phyloP scores from a whole-genome alignment of 2,113 vertebrate genomes.

The Eubucco bourcierii region DNA sequence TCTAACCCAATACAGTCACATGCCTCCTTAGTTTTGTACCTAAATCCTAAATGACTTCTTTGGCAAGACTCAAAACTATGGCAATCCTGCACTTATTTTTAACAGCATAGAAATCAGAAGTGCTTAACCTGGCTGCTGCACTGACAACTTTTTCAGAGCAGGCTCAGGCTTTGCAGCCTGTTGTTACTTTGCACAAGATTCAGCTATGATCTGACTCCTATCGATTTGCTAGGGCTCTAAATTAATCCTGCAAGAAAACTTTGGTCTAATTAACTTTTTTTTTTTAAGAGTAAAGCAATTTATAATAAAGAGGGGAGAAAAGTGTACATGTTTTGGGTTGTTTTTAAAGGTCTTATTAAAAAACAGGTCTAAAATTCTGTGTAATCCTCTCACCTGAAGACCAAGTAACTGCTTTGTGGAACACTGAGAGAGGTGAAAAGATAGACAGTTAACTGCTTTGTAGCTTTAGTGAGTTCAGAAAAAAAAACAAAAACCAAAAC shows the following conservation, averaged over 20 bases:
- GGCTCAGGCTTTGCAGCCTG: not conserved
- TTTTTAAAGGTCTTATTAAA: not conserved
- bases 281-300: not conserved
- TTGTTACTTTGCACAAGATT: not conserved
- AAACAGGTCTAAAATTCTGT: not conserved
- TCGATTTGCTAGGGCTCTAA: not conserved
- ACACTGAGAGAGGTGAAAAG: not conserved
- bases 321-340: not conserved
- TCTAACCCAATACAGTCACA: not conserved
- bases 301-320: not conserved
- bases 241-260: conserved; percentile 37
- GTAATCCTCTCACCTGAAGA: not conserved
- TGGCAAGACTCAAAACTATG: not conserved
- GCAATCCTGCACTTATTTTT: not conserved
- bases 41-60: not conserved
- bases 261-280: not conserved
- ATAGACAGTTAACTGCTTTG: not conserved
- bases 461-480: not conserved
- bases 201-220: not conserved
- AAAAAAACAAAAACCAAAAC: not conserved
- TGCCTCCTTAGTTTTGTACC: not conserved
- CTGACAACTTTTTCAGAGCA: not conserved
- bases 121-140: not conserved
- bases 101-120: not conserved
- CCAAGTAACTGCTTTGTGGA: not conserved